Evolutionary conservation across 1,140 invertebrate species (phyloP), one percentile per base, ranked within the genome.

Genomic region (Bombus fervidus): DNA sequence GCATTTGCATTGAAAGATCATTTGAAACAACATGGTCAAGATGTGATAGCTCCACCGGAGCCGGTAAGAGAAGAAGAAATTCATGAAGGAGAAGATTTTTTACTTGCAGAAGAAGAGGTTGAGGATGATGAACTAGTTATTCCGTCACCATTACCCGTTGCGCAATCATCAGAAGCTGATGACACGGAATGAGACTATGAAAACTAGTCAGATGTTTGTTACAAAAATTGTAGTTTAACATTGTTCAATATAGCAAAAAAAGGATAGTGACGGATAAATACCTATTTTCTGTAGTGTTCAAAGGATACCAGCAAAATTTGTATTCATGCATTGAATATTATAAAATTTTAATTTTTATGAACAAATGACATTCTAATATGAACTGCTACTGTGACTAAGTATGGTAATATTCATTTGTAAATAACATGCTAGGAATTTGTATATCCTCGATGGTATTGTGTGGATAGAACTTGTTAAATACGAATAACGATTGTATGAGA

Each of bases 1-100:
- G 95, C 96, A 0, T 97, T 97, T 94, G 97, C 97, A 0, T 92
- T 97, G 13, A 96, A 96, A 81, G 96, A 97, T 91, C 97, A 98
- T 91, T 93, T 97, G 81, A 97, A 96, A 64, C 95, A 96, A 25
- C 96, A 96, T 37, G 96, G 96, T 83, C 92, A 95, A 6, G 92
- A 95, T 3, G 86, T 91, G 1, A n/a, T 91, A 1, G 81, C 89
- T 13, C 90, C 92, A 1, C 94, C 95, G 0, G 94, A 95, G 34
- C 92, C 93, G 0, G 91, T 93, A 0, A 85, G 92, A 2, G 94
- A 95, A 62, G 94, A 95, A 59, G 94, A 95, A 68, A 92, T 95
- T 1, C 93, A 93, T 5, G 93, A 94, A 79, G 91, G 84, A 0
- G 87, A 91, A 15, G 89, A 90, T 37, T 94, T 92, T 81, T 80